phyloP scores from a whole-genome alignment of 1,140 invertebrate genomes.

The Cryptotermes secundus region DNA sequence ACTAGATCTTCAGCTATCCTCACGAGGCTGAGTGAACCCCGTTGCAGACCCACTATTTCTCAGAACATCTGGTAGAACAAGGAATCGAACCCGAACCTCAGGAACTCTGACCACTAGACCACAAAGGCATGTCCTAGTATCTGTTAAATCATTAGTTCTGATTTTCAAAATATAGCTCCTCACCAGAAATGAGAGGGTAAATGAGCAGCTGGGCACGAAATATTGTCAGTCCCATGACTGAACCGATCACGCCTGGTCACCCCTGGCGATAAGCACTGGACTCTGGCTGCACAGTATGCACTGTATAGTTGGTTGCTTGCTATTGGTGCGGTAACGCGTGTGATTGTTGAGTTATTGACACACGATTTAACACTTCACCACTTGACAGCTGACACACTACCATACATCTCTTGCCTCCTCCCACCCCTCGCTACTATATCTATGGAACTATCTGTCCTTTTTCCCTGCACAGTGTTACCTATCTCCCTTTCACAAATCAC shows the following conservation, averaged over 20 bases:
- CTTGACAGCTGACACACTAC: constrained; percentile 33
- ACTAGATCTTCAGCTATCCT: no score
- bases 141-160: no score
- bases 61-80: no score
- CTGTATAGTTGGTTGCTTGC: neutral
- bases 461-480: neutral
- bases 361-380: constrained; percentile 34
- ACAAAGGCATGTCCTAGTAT: no score
- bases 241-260: neutral
- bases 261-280: neutral
- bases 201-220: no score
- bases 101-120: no score
- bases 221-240: neutral
- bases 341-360: constrained; percentile 33
- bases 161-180: no score
- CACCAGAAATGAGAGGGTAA: no score
- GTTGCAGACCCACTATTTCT: no score
- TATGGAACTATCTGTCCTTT: neutral
- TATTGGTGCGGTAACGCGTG: constrained; percentile 26
- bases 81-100: no score
- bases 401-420: neutral
- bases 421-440: neutral
- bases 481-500: neutral
- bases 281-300: constrained; percentile 9
- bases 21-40: no score